Evolutionary conservation across 2,797 vertebrate species (phyloP), one percentile per base, ranked within the genome.

Genomic region (Poeciliopsis gracilis): DNA sequence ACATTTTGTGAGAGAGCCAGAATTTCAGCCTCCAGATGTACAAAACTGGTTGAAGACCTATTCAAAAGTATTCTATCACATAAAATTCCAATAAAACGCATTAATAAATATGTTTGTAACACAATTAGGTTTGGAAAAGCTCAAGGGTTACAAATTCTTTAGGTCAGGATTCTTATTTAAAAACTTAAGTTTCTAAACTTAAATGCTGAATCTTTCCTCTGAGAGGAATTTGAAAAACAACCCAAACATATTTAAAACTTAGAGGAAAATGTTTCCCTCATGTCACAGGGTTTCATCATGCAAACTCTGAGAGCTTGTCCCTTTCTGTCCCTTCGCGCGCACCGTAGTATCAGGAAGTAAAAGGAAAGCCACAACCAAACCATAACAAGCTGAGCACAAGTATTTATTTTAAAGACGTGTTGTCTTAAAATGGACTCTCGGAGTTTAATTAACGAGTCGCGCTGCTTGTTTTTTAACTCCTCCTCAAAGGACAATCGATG

Each of bases 401-500:
- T 77, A 85, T 83, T 75, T 30, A 66, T 75, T 36, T 23, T 1
- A 43, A 76, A 46, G 59, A 38, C 6, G 15, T 57, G 23, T 41
- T 16, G 11, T 53, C 18, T 73, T 18, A 66, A 90, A 82, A 93
- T 92, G 91, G 75, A 76, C 5, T 78, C 0, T 53, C 49, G 76
- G 41, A 77, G 25, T 41, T 36, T 72, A 38, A 88, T 66, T 74
- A 93, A 94, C 81, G 80, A 89, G n/a, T 90, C 90, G 75, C 86
- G 87, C 61, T 95, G 94, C 82, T 86, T 89, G 63, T 89, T 93
- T 80, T 93, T 94, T 85, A 93, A 92, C 2, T 84, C 93, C 67
- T 53, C 90, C 12, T 93, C 92, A 76, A 91, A 93, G 36, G 94
- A 94, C 86, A 92, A 94, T 87, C 90, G 88, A 91, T 96, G 95